Evolutionary conservation across 2,797 vertebrate species (phyloP), one percentile per base, ranked within the genome.

Genomic region (Etheostoma perlongum): DNA sequence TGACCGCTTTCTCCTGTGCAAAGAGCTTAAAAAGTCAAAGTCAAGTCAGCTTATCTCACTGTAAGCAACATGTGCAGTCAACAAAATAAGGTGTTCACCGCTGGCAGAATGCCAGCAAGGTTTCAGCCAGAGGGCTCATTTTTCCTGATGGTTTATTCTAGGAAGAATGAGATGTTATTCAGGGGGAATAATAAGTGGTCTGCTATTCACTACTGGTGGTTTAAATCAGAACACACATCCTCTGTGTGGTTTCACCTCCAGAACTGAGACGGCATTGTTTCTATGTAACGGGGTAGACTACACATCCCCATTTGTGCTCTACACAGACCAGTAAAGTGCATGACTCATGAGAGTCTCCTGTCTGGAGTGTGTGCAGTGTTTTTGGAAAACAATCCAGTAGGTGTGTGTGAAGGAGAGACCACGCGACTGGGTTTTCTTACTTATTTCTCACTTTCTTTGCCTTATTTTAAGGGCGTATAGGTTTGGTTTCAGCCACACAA

Each of bases 221-320:
- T 90, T 14, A 30, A 70, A 78, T 79, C 71, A 74, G 83, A 90
- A 86, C 89, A 77, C 89, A 85, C 79, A 76, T 89, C 89, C 88
- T 79, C 72, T 9, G 19, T 71, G 86, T 65, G 91, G 89, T 88
- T 89, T 90, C 80, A 85, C 85, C 89, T 79, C 78, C 76, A 84
- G 83, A 83, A 92, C 93, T 88, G 85, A 90, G 90, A 87, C 83
- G 59, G 87, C 84, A 74, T 91, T 93, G 92, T 93, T 79, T 86
- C 73, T 57, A 1, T 13, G 25, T 14, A 60, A 23, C 4, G 14
- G 60, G 70, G 46, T 15, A 84, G 85, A 87, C 88, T 59, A 70
- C 83, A 79, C 85, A 81, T 62, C 78, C 46, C 15, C 55, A 27
- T 55, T 19, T 14, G 14, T 42, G 54, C 65, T 46, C 46, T 19